Evolutionary conservation across 2,113 vertebrate genomes (phyloP).

Genomic region (Brachirus orientalis): DNA sequence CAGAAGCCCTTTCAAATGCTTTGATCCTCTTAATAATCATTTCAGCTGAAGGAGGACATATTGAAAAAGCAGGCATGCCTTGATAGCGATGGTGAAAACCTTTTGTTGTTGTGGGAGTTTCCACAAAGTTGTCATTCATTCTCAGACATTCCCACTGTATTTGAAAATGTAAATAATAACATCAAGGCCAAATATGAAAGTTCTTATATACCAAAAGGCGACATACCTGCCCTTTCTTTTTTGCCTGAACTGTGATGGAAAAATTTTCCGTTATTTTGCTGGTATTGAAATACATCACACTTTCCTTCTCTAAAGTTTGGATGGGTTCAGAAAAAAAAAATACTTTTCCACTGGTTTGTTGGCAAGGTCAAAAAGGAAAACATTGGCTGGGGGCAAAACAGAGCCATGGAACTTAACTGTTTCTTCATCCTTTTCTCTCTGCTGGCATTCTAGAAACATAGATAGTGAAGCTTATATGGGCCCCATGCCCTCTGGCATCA

Average conservation of each 20-base stretch:
- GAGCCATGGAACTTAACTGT: constrained; percentile 39
- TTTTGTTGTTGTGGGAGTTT: constrained; percentile 36
- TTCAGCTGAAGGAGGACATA: constrained; percentile 53
- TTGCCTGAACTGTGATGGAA: not conserved
- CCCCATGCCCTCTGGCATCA: not conserved
- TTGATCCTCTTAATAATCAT: constrained; percentile 71
- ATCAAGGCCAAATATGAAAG: constrained; percentile 10
- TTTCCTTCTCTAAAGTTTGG: constrained; percentile 25
- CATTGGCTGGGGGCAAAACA: constrained; percentile 9
- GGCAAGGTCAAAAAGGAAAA: constrained; percentile 46
- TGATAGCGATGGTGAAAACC: constrained; percentile 52
- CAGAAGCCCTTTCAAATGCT: constrained; percentile 56
- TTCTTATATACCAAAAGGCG: constrained; percentile 1
- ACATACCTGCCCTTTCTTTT: not conserved
- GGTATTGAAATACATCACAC: not conserved
- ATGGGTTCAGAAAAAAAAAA: constrained; percentile 13
- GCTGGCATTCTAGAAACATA: constrained; percentile 30
- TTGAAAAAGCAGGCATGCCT: constrained; percentile 30
- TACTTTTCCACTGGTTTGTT: constrained; percentile 34
- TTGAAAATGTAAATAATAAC: constrained; percentile 12
- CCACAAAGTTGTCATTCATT: constrained; percentile 31
- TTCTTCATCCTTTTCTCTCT: constrained; percentile 34
- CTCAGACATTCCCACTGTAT: no score
- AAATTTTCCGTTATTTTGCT: not conserved
- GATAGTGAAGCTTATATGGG: constrained; percentile 25